A percentile compares a stretch with the other conserved stretches of the same genome.
Evolutionary conservation across 2,888 invertebrate species (phyloP).

Genomic region (Chelonus formosanus): DNA sequence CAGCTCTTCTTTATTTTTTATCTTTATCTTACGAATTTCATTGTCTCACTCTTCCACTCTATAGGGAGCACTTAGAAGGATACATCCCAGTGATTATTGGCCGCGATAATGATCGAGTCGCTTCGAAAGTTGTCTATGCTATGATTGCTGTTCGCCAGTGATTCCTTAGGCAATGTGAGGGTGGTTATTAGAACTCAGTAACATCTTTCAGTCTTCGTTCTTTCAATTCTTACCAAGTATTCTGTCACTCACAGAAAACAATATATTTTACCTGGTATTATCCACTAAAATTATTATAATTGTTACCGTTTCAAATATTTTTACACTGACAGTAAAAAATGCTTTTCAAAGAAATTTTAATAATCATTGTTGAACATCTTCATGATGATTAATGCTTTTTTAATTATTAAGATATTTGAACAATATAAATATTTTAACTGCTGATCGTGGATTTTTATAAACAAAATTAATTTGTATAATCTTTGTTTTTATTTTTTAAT

Average conservation of each 20-base stretch:
- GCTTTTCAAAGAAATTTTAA: too few species aligned
- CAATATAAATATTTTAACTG: too few species aligned
- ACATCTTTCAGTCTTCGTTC: constrained; percentile 44
- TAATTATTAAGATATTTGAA: too few species aligned
- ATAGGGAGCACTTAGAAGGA: constrained; percentile 60
- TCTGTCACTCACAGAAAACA: constrained; percentile 9
- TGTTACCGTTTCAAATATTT: constrained; percentile 19
- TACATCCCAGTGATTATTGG: constrained; percentile 63
- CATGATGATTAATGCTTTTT: too few species aligned
- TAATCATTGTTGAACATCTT: too few species aligned
- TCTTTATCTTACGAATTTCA: constrained; percentile 17
- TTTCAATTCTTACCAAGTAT: constrained; percentile 6
- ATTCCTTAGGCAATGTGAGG: constrained; percentile 62
- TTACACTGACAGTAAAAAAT: too few species aligned
- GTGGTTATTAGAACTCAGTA: constrained; percentile 62
- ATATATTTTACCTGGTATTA: constrained; percentile 11
- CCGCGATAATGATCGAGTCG: constrained; percentile 63
- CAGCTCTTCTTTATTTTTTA: not conserved
- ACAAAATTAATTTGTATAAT: too few species aligned
- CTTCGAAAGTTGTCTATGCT: constrained; percentile 60
- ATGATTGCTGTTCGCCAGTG: constrained; percentile 59
- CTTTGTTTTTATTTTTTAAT: too few species aligned
- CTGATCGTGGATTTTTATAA: too few species aligned
- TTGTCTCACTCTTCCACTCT: constrained; percentile 28
- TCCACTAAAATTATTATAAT: not conserved